These are phyloP conservation scores for Synergus itoensis DNA, from an alignment of 2,888 invertebrate species.

Conservation along the genomic window DNA sequence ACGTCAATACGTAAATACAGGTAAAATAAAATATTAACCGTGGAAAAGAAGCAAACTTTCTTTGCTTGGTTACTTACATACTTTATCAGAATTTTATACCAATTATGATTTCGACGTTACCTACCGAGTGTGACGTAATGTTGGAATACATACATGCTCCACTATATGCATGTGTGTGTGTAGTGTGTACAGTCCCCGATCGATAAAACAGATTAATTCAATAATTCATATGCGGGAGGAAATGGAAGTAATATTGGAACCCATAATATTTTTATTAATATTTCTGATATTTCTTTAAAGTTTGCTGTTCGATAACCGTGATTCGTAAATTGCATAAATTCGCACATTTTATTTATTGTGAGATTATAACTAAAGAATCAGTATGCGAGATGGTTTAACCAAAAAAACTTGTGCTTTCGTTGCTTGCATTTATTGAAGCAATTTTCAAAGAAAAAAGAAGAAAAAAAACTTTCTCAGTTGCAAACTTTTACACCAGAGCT, in stretches of 20 bases:
- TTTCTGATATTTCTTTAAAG: neutral
- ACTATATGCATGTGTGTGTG: too few species aligned
- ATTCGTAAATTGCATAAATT: neutral
- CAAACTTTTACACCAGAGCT: constrained; percentile 30
- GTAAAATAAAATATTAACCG: too few species aligned
- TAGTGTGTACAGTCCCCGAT: neutral
- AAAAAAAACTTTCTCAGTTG: constrained; percentile 21
- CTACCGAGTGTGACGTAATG: too few species aligned
- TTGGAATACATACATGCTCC: too few species aligned
- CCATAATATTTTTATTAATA: neutral
- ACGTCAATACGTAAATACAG: too few species aligned
- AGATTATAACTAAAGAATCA: neutral
- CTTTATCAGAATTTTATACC: too few species aligned
- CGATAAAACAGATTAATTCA: constrained; percentile 3
- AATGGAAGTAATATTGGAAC: neutral
- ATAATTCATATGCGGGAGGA: constrained; percentile 3
- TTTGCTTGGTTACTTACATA: too few species aligned
- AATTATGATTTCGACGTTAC: too few species aligned
- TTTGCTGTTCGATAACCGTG: neutral
- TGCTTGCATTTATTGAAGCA: constrained; percentile 36
- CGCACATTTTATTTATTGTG: neutral
- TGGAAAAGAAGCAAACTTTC: too few species aligned
- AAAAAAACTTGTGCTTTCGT: constrained; percentile 24
- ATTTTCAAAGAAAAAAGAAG: constrained; percentile 32
- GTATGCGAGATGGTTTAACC: neutral